Evolutionary conservation across 2,888 invertebrate genomes (phyloP), one percentile per base, ranked within the genome.

Genomic region (Diloba caeruleocephala): DNA sequence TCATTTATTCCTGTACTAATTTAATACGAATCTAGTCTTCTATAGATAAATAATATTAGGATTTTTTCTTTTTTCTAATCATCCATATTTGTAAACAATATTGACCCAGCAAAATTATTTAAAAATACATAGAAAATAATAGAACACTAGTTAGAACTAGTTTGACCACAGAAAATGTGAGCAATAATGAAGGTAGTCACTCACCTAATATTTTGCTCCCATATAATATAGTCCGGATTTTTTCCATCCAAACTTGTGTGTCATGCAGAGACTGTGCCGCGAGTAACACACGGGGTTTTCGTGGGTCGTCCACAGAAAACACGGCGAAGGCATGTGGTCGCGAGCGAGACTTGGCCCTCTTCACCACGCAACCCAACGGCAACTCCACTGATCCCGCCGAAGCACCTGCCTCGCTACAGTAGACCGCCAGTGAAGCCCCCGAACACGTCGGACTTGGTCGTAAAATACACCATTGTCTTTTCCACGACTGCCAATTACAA

Each of bases 291-390:
- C 95, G 87, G 0, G 96, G 95, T 73, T 96, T 95, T 43, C 94
- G 90, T 28, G 94, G 94, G 41, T 94, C 91, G 9, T 91, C 93
- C 0, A 90, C 77, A 5, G 94, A 90, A 74, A 96, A 96, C 54
- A 96, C 94, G 2, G 96, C 96, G 76, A 96, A 96, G 8, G 96
- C 96, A 76, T 95, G 95, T 23, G 94, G 94, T 66, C 96, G 95
- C 2, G 96, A 94, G 69, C 95, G 94, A 10, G 96, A 96, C 74
- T 95, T 95, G 2, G 96, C 95, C 49, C 96, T 88, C 54, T 95
- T 94, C 19, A 96, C 91, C 17, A 94, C 87, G 39, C 95, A 94
- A 33, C 94, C 94, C 12, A 93, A 80, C 0, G 96, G 95, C 50
- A 96, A 85, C 34, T 94, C 89, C 42, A 95, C 87, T 29, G 92